Evolutionary conservation across 2,888 invertebrate genomes (phyloP), one percentile per base, ranked within the genome.

Genomic region (Chloromyia formosa): DNA sequence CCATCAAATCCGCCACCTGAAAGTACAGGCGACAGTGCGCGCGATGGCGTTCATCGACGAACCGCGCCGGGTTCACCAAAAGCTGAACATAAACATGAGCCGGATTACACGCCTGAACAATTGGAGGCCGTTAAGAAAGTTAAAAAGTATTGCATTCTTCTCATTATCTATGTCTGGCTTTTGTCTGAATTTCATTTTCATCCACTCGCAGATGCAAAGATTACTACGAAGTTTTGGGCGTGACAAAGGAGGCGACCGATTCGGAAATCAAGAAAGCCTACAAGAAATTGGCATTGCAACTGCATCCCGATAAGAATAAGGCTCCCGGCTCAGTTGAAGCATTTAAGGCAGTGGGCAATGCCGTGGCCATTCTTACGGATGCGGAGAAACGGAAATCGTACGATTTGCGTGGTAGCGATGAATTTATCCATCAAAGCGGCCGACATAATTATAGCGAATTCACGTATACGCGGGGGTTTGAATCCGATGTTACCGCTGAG

Each of bases 401-500:
- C 84, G 93, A 94, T 83, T 81, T 89, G 77, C 90, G 49, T 27
- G 61, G 64, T 9, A 54, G 20, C 14, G 53, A 75, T 54, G 62
- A 71, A 12, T 54, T 18, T 20, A n/a, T 71, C 10, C 58, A 72
- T 35, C 45, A 62, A 12, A 62, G 74, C 12, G 76, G 76, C 35
- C 74, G 74, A n/a, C 74, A 74, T 49, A 35, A 74, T 35, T 53
- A 83, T 84, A 54, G 83, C 84, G 81, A 81, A 3, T 77, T 79
- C 61, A 92, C 92, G 81, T 95, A 94, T 82, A 90, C 92, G 0
- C 88, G 94, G 72, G 95, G 95, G 1, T 96, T 96, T 87, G 96
- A 97, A 87, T 89, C 91, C 1, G 97, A 98, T 81, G 92, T 97
- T 80, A 94, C 96, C 0, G 95, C 97, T 0, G 98, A 98, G 83